These are phyloP conservation scores for Pterocles gutturalis DNA, from an alignment of 2,113 vertebrate genomes.

Conservation along the genomic window DNA sequence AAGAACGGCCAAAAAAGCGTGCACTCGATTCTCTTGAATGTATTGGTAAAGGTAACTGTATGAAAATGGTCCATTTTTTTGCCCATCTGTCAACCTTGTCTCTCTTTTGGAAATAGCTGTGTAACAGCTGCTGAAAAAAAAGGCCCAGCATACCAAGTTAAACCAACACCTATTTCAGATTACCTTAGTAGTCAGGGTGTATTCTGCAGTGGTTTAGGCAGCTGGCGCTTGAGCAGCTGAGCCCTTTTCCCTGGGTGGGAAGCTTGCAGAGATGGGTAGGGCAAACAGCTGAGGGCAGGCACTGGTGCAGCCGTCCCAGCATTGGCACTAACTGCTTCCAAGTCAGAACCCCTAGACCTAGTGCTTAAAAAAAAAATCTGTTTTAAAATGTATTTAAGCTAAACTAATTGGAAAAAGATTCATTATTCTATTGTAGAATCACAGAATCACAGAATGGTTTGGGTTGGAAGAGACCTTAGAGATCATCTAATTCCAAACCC, in stretches of 20 bases:
- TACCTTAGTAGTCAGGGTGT: neutral
- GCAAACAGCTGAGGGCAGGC: neutral
- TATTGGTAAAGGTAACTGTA: neutral
- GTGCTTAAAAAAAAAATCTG: neutral
- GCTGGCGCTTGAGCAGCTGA: conserved; percentile 42
- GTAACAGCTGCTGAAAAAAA: conserved; percentile 22
- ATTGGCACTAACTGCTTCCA: accelerated
- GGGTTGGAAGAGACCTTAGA: too few relatives aligned
- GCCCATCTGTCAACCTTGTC: neutral
- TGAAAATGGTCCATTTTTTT: neutral
- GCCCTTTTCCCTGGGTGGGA: neutral
- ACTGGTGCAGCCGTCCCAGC: accelerated
- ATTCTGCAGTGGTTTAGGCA: conserved; percentile 31
- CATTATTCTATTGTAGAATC: too few relatives aligned
- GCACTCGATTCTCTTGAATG: neutral
- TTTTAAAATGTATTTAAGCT: neutral
- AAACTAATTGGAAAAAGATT: neutral
- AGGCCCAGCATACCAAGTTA: neutral
- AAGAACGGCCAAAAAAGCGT: accelerated
- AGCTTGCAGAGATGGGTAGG: neutral
- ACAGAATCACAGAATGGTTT: too few relatives aligned
- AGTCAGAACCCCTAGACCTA: too few relatives aligned
- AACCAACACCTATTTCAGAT: conserved; percentile 8
- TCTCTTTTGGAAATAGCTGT: neutral
- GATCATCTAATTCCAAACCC: too few relatives aligned